These are phyloP conservation scores for Novumbra hubbsi DNA, from an alignment of 2,797 vertebrate genomes.

Conservation along the genomic window DNA sequence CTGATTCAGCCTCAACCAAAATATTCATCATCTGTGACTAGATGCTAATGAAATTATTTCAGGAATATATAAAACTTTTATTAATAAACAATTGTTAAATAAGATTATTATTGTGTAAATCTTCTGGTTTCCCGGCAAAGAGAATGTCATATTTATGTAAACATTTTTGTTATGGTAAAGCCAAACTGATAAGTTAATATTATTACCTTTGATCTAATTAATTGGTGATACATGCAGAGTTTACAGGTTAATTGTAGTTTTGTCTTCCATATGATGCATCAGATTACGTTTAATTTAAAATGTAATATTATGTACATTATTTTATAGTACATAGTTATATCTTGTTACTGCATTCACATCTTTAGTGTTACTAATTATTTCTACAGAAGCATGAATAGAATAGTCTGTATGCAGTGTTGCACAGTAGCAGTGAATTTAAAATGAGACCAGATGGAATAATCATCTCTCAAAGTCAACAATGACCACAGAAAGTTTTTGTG, in stretches of 20 bases:
- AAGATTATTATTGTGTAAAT: constrained; percentile 38
- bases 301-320: neutral
- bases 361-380: neutral
- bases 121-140: constrained; percentile 34
- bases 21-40: neutral
- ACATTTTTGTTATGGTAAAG: constrained; percentile 49
- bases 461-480: neutral
- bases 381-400: neutral
- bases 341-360: neutral
- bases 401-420: constrained; percentile 35
- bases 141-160: constrained; percentile 30
- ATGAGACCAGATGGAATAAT: neutral
- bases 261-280: constrained; percentile 15
- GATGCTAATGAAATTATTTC: constrained; percentile 13
- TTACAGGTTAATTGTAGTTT: neutral
- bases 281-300: constrained; percentile 11
- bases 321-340: neutral
- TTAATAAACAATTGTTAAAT: constrained; percentile 21
- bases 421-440: constrained; percentile 23
- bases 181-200: constrained; percentile 48
- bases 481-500: neutral
- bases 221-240: neutral
- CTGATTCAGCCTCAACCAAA: constrained; percentile 3
- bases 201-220: constrained; percentile 6
- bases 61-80: constrained; percentile 7